These are phyloP conservation scores for Corythaixoides concolor DNA, from an alignment of 2,113 vertebrate species.

Conservation along the genomic window DNA sequence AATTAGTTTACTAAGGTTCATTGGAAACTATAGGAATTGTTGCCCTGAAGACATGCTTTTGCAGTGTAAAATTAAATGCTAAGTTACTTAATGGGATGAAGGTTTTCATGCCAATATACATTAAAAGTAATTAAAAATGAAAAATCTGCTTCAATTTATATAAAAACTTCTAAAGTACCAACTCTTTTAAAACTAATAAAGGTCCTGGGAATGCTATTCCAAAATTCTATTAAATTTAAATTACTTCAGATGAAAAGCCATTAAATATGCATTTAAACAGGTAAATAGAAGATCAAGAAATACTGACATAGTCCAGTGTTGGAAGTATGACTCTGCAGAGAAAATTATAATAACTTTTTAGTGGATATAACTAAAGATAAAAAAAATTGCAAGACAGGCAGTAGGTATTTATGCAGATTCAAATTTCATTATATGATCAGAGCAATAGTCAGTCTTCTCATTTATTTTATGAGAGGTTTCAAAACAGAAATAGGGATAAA, in stretches of 20 bases:
- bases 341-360: background rate
- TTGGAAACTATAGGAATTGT: constrained; percentile 64
- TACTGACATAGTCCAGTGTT: background rate
- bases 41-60: constrained; percentile 65
- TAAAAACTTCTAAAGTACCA: background rate
- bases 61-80: constrained; percentile 54
- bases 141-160: background rate
- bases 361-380: background rate
- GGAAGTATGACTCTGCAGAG: background rate
- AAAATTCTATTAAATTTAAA: background rate
- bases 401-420: background rate
- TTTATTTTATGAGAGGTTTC: background rate
- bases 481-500: background rate
- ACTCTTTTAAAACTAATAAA: background rate
- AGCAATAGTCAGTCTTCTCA: background rate
- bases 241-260: background rate
- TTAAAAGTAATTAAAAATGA: constrained; percentile 54
- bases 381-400: background rate
- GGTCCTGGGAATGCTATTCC: background rate
- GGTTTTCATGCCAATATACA: constrained; percentile 28
- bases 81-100: constrained; percentile 36
- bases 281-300: background rate
- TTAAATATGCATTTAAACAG: background rate
- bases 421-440: background rate
- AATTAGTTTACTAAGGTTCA: constrained; percentile 83